A percentile compares a stretch with the other conserved stretches of the same genome.
Conservation (phyloP, 1,140 invertebrate genomes). For the Dreissena polymorpha region DNA sequence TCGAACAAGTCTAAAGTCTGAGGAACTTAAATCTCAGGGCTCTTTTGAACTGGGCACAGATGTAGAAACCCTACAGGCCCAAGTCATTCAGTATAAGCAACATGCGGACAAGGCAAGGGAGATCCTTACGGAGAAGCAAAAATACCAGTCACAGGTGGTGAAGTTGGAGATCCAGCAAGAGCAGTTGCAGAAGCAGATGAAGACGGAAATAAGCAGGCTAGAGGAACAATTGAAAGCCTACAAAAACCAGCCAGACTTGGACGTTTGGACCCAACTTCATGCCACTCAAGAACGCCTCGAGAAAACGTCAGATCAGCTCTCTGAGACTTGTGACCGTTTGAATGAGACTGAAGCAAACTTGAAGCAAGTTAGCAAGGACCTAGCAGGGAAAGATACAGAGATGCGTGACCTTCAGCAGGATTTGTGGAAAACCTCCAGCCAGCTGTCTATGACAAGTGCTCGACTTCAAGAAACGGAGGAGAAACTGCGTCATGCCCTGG, state of each 20-base stretch:
- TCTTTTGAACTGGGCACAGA: slow-evolving; percentile 50
- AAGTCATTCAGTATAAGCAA: slow-evolving; percentile 40
- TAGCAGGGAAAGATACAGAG: slow-evolving; percentile 8
- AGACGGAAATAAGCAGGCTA: slow-evolving; percentile 39
- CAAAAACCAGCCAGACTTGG: slow-evolving; percentile 23
- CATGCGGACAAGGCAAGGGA: slow-evolving; percentile 39
- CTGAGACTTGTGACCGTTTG: slow-evolving; percentile 32
- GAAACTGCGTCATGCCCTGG: slow-evolving; percentile 50
- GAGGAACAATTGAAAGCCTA: slow-evolving; percentile 51
- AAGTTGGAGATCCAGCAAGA: slow-evolving; percentile 49
- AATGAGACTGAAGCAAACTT: slow-evolving; percentile 42
- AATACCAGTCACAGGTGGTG: slow-evolving; percentile 53
- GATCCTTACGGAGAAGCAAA: slow-evolving; percentile 44
- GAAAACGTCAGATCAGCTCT: slow-evolving; percentile 52
- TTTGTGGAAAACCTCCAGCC: slow-evolving; percentile 39
- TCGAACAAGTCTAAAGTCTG: slow-evolving; percentile 33
- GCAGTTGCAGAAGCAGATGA: slow-evolving; percentile 48
- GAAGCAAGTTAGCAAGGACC: slow-evolving; percentile 20
- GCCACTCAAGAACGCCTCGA: slow-evolving; percentile 57
- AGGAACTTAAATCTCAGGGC: slow-evolving; percentile 31
- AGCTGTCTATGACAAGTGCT: slow-evolving; percentile 49
- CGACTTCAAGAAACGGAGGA: slow-evolving; percentile 58
- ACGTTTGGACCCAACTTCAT: slow-evolving; percentile 52
- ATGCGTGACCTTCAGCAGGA: slow-evolving; percentile 44
- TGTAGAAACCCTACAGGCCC: slow-evolving; percentile 46